Evolutionary conservation across 2,113 vertebrate species (phyloP).

Genomic region (Mionectes macconnelli): DNA sequence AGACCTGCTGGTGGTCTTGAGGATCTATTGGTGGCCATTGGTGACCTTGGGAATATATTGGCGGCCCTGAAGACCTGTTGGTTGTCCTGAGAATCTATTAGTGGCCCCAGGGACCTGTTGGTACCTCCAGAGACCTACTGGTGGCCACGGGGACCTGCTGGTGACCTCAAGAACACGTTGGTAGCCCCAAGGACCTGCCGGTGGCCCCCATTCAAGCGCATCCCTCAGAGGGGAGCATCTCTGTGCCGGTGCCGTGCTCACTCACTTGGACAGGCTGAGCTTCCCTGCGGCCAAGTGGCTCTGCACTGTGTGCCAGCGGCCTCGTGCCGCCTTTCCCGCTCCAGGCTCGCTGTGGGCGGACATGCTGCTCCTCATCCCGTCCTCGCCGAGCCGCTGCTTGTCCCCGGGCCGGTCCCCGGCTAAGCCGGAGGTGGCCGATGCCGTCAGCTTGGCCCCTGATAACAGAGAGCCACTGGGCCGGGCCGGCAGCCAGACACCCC

Average conservation of each 20-base stretch:
- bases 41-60: background rate
- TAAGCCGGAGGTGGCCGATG: slow-evolving; percentile 78
- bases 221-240: background rate
- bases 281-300: slow-evolving; percentile 94
- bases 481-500: slow-evolving; percentile 66
- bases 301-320: slow-evolving; percentile 95
- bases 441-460: slow-evolving; percentile 89
- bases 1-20: background rate
- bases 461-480: slow-evolving; percentile 87
- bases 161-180: background rate
- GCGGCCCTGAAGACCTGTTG: background rate
- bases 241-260: slow-evolving; percentile 56
- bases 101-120: too few species aligned
- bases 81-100: too few species aligned
- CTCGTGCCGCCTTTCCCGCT: slow-evolving; percentile 81
- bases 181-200: background rate
- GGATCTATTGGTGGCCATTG: background rate
- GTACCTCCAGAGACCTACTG: background rate
- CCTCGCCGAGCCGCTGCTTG: slow-evolving; percentile 85
- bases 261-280: slow-evolving; percentile 96
- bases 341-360: slow-evolving; percentile 83
- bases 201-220: background rate
- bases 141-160: background rate
- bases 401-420: slow-evolving; percentile 79
- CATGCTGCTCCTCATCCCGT: slow-evolving; percentile 90